Conservation (phyloP, 2,797 vertebrate species). For the Lutjanus campechanus region DNA sequence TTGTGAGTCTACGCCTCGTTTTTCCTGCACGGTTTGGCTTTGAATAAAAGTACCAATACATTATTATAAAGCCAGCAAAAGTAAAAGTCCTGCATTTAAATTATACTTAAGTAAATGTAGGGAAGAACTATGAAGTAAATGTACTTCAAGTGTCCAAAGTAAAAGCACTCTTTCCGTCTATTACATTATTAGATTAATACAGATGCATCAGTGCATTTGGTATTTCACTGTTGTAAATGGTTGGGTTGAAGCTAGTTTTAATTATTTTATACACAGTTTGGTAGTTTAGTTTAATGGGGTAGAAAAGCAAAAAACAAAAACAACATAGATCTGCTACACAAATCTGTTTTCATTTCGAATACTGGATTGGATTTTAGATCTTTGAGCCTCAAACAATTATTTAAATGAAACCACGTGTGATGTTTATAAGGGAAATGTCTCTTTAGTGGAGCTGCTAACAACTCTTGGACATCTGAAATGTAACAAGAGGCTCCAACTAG, state of each 20-base stretch:
- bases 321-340: neutral
- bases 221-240: neutral
- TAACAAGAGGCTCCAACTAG: neutral
- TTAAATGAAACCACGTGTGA: neutral
- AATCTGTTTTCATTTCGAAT: slow-evolving; percentile 2
- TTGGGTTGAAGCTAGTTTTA: neutral
- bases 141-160: neutral
- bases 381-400: neutral
- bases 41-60: neutral
- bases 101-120: too few relatives aligned
- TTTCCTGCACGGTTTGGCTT: too few relatives aligned
- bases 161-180: neutral
- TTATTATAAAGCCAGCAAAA: neutral
- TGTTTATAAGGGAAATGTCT: neutral
- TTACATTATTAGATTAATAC: neutral
- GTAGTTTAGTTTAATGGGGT: neutral
- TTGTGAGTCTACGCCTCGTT: too few relatives aligned
- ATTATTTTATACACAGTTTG: neutral
- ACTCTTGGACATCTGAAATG: neutral
- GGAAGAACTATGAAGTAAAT: neutral
- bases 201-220: neutral
- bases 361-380: neutral
- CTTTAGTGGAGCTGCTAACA: neutral
- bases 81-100: neutral
- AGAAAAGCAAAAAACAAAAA: neutral